phyloP scores from a whole-genome alignment of 2,797 vertebrate species.

The Gallirallus australis region DNA sequence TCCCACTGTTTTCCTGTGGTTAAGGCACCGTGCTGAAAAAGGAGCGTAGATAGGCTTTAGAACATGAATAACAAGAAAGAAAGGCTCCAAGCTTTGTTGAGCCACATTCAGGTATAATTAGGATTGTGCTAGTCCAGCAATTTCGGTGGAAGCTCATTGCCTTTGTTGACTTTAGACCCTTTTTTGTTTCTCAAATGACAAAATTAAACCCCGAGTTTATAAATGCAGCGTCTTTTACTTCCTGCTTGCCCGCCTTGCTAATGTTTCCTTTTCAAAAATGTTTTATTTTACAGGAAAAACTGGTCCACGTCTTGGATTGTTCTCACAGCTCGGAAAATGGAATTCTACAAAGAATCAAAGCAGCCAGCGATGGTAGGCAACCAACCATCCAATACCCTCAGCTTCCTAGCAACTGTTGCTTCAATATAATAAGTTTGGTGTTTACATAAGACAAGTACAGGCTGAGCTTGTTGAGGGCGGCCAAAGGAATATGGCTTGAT shows the following conservation, averaged over 20 bases:
- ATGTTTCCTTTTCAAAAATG: not conserved
- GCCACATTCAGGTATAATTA: not conserved
- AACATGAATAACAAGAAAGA: not conserved
- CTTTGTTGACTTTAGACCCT: not conserved
- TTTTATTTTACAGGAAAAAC: slow-evolving; percentile 84
- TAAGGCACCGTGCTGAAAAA: not conserved
- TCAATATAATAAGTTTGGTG: slow-evolving; percentile 21
- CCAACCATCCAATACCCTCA: not conserved
- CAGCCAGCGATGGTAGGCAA: slow-evolving; percentile 85
- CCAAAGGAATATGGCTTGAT: slow-evolving; percentile 73
- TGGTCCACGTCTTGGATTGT: slow-evolving; percentile 89
- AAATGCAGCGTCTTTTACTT: not conserved
- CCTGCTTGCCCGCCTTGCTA: not conserved
- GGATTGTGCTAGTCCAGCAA: not conserved
- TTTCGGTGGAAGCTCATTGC: not conserved
- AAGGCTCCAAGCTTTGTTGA: not conserved
- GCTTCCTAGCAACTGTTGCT: slow-evolving; percentile 11
- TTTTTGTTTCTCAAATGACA: not conserved
- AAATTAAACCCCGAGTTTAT: not conserved
- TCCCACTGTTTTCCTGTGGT: not conserved
- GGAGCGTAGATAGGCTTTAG: not conserved
- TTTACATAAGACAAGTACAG: slow-evolving; percentile 4
- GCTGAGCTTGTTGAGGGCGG: slow-evolving; percentile 44
- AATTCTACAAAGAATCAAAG: slow-evolving; percentile 92
- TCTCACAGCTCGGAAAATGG: slow-evolving; percentile 84